These are phyloP conservation scores for Eptesicus fuscus DNA, from an alignment of 2,113 vertebrate species.

Conservation along the genomic window DNA sequence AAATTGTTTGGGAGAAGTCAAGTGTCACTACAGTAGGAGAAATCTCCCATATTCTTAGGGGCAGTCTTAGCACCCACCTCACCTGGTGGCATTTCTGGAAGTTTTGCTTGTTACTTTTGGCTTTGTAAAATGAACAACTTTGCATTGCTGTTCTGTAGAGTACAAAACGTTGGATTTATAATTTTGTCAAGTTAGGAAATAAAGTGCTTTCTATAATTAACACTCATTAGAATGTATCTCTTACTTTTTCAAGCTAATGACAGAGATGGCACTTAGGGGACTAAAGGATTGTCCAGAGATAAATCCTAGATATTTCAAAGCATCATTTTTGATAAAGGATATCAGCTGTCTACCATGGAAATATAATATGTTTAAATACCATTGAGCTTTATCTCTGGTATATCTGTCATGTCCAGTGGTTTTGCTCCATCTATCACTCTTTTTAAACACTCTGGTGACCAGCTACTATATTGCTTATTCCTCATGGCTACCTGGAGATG, in stretches of 20 bases:
- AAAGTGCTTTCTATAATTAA: constrained; percentile 48
- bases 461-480: not conserved
- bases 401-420: not conserved
- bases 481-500: not conserved
- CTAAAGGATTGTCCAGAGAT: constrained; percentile 54
- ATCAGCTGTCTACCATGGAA: not conserved
- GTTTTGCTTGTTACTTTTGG: constrained; percentile 27
- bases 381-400: not conserved
- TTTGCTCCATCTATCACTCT: not conserved
- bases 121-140: constrained; percentile 18
- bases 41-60: not conserved
- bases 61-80: constrained; percentile 18
- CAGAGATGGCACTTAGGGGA: constrained; percentile 61
- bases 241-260: constrained; percentile 65
- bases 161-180: constrained; percentile 55
- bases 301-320: constrained; percentile 44
- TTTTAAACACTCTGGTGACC: not conserved
- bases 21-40: not conserved
- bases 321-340: constrained; percentile 18
- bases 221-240: constrained; percentile 55
- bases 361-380: not conserved
- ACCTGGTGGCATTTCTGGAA: constrained; percentile 28
- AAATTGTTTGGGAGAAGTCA: not conserved
- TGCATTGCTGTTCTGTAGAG: not conserved
- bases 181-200: constrained; percentile 41